Evolutionary conservation across 2,888 invertebrate genomes (phyloP).

Genomic region (Linnaemya vulpina): DNA sequence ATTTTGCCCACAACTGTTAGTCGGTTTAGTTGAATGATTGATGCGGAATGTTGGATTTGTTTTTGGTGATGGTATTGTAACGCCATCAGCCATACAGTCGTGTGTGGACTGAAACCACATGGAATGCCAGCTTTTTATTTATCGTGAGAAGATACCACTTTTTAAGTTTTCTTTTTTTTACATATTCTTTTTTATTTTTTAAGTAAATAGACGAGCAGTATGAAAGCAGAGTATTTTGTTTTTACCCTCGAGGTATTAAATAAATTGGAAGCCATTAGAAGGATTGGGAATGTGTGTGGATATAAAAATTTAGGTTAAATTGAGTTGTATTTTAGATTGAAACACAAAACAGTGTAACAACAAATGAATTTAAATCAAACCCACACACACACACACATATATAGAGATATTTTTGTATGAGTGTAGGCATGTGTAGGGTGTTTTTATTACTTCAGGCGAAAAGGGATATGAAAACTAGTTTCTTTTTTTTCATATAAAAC

Average conservation of each 20-base stretch:
- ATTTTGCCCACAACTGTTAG: not conserved
- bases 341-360: conserved; percentile 12
- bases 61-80: conserved; percentile 18
- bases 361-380: conserved; percentile 5
- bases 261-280: conserved; percentile 66
- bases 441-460: not conserved
- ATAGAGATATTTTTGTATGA: not conserved
- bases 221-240: too few relatives aligned
- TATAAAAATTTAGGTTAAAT: conserved; percentile 59
- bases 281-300: conserved; percentile 26
- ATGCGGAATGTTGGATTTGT: conserved; percentile 23
- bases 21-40: not conserved
- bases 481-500: conserved; percentile 19
- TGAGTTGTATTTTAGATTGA: conserved; percentile 37
- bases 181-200: not conserved
- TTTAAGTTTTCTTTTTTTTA: not conserved
- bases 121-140: conserved; percentile 36
- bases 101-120: conserved; percentile 40
- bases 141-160: conserved; percentile 20
- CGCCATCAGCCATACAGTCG: not conserved
- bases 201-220: not conserved
- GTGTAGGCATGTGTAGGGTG: not conserved
- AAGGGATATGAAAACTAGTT: not conserved
- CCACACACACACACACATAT: not conserved
- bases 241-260: conserved; percentile 48